Conservation (phyloP, 2,113 vertebrate species). For the Glaucidium brasilianum region DNA sequence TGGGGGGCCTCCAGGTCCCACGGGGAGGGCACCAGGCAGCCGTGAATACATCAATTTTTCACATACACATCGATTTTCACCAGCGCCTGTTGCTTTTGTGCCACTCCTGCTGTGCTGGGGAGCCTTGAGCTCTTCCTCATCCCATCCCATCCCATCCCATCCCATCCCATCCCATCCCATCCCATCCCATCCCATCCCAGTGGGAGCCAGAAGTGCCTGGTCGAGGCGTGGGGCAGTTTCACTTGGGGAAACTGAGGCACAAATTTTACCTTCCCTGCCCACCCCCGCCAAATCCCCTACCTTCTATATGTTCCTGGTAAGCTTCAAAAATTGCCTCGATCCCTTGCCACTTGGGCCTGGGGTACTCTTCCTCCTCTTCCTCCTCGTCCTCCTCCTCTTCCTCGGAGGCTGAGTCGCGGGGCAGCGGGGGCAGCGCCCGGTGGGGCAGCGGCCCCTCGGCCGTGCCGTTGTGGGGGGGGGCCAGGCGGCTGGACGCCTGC, state of each 20-base stretch:
- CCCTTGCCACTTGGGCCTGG: conserved; percentile 89
- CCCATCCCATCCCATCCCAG: not conserved
- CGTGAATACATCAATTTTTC: accelerated
- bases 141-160: not conserved
- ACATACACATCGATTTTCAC: accelerated
- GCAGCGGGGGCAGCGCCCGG: conserved; percentile 64
- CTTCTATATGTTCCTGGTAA: conserved; percentile 97
- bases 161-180: not conserved
- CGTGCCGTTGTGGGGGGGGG: conserved; percentile 86
- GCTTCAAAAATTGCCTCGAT: conserved; percentile 97
- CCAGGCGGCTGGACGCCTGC: conserved; percentile 73
- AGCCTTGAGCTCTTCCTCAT: not conserved
- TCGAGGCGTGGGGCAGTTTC: accelerated
- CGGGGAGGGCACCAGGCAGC: accelerated
- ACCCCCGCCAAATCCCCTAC: conserved; percentile 42
- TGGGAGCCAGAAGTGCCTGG: accelerated
- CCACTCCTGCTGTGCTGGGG: not conserved
- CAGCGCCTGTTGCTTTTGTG: not conserved
- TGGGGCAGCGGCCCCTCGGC: conserved; percentile 71
- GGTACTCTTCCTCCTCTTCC: conserved; percentile 73
- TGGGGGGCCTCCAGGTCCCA: not conserved
- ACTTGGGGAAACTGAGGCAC: not conserved
- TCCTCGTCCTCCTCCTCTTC: conserved; percentile 72
- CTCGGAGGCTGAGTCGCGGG: conserved; percentile 81
- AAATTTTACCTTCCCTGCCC: not conserved